phyloP scores from a whole-genome alignment of 2,888 invertebrate species.

The Selenia dentaria region DNA sequence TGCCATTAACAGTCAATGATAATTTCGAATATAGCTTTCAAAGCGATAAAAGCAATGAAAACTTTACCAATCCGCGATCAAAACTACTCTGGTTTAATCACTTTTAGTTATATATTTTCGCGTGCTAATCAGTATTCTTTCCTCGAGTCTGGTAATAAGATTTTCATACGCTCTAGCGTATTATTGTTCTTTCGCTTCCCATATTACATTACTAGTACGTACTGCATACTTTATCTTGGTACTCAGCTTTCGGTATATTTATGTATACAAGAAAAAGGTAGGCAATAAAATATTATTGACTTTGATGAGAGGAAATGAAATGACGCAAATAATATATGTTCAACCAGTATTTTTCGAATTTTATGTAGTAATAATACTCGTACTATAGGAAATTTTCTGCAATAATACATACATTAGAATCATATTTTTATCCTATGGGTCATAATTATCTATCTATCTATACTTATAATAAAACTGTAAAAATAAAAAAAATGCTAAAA shows the following conservation, averaged over 20 bases:
- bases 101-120: constrained; percentile 7
- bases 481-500: too few species aligned
- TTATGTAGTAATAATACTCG: too few species aligned
- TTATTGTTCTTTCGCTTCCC: constrained; percentile 21
- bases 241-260: constrained; percentile 12
- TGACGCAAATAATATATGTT: too few species aligned
- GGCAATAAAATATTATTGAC: constrained; percentile 5
- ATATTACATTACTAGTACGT: constrained; percentile 22
- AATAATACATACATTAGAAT: too few species aligned
- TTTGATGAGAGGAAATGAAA: too few species aligned
- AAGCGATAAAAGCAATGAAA: neutral
- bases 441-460: too few species aligned
- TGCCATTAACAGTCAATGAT: too few species aligned
- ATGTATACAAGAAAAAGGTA: constrained; percentile 4
- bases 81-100: constrained; percentile 17
- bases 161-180: constrained; percentile 22
- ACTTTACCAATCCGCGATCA: neutral
- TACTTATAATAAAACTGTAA: too few species aligned
- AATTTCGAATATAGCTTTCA: neutral
- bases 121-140: constrained; percentile 22
- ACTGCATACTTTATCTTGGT: constrained; percentile 17
- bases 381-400: too few species aligned
- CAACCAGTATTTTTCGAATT: too few species aligned
- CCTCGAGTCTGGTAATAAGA: constrained; percentile 19
- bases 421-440: too few species aligned